Evolutionary conservation across 2,888 invertebrate species (phyloP), one percentile per base, ranked within the genome.

Genomic region (Digitonthophagus gazella): DNA sequence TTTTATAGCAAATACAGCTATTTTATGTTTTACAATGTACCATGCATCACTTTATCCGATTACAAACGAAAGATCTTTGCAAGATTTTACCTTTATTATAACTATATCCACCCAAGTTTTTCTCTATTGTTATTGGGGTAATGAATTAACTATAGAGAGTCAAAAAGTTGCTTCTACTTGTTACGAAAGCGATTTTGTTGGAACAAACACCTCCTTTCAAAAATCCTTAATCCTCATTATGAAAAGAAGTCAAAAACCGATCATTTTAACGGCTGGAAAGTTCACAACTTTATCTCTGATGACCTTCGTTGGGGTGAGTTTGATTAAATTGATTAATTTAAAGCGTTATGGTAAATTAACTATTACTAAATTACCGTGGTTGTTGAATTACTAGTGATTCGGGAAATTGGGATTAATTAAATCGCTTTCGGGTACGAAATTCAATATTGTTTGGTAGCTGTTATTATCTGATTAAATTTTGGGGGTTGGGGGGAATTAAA

Each of bases 301-400:
- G 65, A 85, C 85, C 6, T 85, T 84, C 74, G 74, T 84, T 61
- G 83, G 82, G 82, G 86, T 84, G 74, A 80, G 83, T 78, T 2
- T 28, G 14, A 58, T 0, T 4, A 22, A 11, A 6, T 58, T 16
- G 18, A 5, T 44, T 44, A 44, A 44, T 22, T 77, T 58, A 11
- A 4, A 15, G 15, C 2, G 16, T 61, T 15, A 16, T 44, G 28
- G 6, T 44, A 11, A 11, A 44, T 44, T 44, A 44, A 44, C 6
- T 44, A n/a, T 22, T 15, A 16, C 2, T 44, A 44, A 14, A 61
- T 15, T 4, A n/a, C 11, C 11, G 28, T 44, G n/a, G n/a, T n/a
- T 2, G 4, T 15, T 3, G 15, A 57, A 4, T n/a, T 5, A 57
- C n/a, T 19, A n/a, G 11, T 18, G 28, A 15, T 20, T n/a, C 15